Conservation (phyloP, 2,113 vertebrate species). For the Heloderma charlesbogerti region DNA sequence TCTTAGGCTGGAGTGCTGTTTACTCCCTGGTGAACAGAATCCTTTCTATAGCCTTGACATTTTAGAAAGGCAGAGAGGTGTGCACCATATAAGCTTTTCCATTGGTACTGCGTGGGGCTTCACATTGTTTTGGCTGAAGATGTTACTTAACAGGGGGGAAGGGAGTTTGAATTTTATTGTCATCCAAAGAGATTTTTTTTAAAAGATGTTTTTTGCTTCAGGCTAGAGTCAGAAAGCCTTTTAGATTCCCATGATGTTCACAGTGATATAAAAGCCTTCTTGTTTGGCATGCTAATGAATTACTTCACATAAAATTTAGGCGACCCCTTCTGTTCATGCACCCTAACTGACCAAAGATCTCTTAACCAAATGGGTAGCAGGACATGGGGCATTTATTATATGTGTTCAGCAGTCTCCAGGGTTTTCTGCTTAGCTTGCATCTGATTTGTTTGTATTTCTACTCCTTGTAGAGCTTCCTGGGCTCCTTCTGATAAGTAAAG, state of each 20-base stretch:
- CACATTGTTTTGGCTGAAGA: slow-evolving; percentile 40
- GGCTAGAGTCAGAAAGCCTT: slow-evolving; percentile 31
- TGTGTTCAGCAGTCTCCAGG: slow-evolving; percentile 56
- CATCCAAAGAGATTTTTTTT: slow-evolving; percentile 17
- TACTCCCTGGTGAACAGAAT: slow-evolving; percentile 29
- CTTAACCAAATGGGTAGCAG: slow-evolving; percentile 40
- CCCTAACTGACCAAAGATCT: slow-evolving; percentile 31
- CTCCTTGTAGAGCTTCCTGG: slow-evolving; percentile 81
- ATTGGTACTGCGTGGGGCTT: not conserved
- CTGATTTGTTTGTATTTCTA: slow-evolving; percentile 71
- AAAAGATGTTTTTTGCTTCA: not conserved
- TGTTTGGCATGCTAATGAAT: slow-evolving; percentile 40
- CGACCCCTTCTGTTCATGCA: slow-evolving; percentile 57
- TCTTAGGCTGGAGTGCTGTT: slow-evolving; percentile 22
- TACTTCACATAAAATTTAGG: slow-evolving; percentile 44
- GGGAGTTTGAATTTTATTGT: slow-evolving; percentile 24
- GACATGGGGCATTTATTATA: slow-evolving; percentile 29
- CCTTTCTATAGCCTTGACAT: slow-evolving; percentile 19
- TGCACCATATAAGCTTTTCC: slow-evolving; percentile 8
- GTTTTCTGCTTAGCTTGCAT: slow-evolving; percentile 61
- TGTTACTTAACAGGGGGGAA: slow-evolving; percentile 31
- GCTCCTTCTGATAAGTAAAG: slow-evolving; percentile 86
- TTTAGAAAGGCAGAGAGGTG: not conserved
- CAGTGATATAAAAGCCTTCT: slow-evolving; percentile 40
- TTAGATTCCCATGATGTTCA: slow-evolving; percentile 14